phyloP scores from a whole-genome alignment of 2,797 vertebrate genomes.

The Aplochiton taeniatus region DNA sequence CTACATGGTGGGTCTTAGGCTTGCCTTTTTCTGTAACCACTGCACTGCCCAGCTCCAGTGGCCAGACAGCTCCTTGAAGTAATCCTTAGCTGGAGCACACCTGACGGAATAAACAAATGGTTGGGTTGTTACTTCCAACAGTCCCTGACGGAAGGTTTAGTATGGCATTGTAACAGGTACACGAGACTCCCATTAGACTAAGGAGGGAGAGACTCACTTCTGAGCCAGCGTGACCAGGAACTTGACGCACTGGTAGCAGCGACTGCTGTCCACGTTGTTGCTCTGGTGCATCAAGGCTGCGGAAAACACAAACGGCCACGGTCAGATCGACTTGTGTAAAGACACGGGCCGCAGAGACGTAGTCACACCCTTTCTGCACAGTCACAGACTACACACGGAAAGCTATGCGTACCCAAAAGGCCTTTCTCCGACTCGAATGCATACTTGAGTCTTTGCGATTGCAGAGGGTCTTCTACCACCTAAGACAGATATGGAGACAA shows the following conservation, averaged over 20 bases:
- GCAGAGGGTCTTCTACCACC: constrained; percentile 94
- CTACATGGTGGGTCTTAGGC: constrained; percentile 10
- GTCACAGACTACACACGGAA: background rate
- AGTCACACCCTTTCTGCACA: too few relatives aligned
- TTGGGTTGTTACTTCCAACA: background rate
- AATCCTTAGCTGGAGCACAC: constrained; percentile 94
- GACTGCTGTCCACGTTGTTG: constrained; percentile 97
- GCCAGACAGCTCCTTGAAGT: constrained; percentile 96
- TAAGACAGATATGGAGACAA: constrained; percentile 46
- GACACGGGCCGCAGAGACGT: background rate
- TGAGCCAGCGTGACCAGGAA: constrained; percentile 97
- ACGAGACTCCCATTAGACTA: too few relatives aligned
- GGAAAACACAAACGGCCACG: background rate
- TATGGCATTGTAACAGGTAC: too few relatives aligned
- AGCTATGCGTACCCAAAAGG: constrained; percentile 84
- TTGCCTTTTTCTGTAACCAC: constrained; percentile 97
- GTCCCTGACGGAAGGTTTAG: background rate
- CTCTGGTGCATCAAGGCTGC: constrained; percentile 98
- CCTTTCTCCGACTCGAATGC: constrained; percentile 98
- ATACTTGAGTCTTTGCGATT: constrained; percentile 92
- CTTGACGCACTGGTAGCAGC: constrained; percentile 99
- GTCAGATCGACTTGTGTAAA: background rate
- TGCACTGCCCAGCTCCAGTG: constrained; percentile 99
- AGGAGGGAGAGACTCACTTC: constrained; percentile 83
- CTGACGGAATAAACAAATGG: constrained; percentile 63